Evolutionary conservation across 2,113 vertebrate genomes (phyloP).

Genomic region (Plotosus lineatus): DNA sequence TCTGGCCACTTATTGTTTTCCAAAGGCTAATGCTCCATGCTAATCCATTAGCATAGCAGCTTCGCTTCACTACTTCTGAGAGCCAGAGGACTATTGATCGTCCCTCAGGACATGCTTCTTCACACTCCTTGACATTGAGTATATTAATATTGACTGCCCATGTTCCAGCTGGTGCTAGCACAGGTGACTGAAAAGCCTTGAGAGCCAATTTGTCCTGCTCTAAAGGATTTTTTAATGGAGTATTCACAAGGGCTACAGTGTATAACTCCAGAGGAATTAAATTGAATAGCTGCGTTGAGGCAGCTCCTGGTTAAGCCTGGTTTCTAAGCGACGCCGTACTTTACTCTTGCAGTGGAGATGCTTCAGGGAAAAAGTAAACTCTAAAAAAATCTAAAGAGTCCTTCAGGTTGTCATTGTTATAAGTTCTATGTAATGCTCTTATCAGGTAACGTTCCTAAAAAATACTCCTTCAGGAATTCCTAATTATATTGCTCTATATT

Average conservation of each 20-base stretch:
- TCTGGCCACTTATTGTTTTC: not conserved
- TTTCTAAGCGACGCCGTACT: constrained; percentile 3
- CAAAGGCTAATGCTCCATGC: constrained; percentile 5
- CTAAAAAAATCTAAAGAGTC: not conserved
- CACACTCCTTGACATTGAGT: constrained; percentile 59
- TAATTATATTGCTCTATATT: not conserved
- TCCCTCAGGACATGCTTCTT: constrained; percentile 42
- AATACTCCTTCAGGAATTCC: not conserved
- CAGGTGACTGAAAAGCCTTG: constrained; percentile 66
- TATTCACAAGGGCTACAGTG: constrained; percentile 60
- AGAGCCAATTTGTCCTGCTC: constrained; percentile 66
- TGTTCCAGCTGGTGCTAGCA: constrained; percentile 62
- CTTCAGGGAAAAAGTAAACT: not conserved
- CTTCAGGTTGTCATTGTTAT: not conserved
- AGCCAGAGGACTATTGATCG: constrained; percentile 44
- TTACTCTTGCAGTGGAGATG: not conserved
- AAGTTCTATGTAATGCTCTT: not conserved
- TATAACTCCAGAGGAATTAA: constrained; percentile 21
- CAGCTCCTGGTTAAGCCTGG: constrained; percentile 4
- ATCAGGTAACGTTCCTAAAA: not conserved
- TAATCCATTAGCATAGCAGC: constrained; percentile 36
- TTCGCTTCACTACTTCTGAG: constrained; percentile 19
- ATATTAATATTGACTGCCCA: constrained; percentile 76
- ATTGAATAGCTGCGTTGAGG: constrained; percentile 4
- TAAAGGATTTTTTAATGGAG: constrained; percentile 69